Evolutionary conservation across 2,113 vertebrate species (phyloP), one percentile per base, ranked within the genome.

Genomic region (Hyaena hyaena): DNA sequence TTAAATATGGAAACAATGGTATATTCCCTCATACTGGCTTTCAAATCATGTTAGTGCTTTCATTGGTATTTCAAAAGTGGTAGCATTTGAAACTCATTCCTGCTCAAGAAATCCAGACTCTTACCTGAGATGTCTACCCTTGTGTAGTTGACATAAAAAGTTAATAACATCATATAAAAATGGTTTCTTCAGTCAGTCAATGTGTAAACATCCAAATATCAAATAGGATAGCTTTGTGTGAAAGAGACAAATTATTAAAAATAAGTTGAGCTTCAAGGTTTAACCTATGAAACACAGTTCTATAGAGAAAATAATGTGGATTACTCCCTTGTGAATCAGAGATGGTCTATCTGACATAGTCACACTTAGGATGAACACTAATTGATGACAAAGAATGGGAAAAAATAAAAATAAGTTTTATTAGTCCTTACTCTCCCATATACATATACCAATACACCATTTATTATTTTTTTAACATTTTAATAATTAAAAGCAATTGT

Each of bases 81-180:
- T 63, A 45, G 48, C 93, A 98, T 80, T 82, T 83, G 6, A 97
- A 4, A 96, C 88, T 90, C 69, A 97, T 91, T 98, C 91, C 43
- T 79, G 43, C 31, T 97, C 12, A 73, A 10, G 35, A 97, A 92
- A 95, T 53, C 48, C 61, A 96, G 4, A 63, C 33, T n/a, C 84
- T 10, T 55, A 90, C 63, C 53, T 93, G 50, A 58, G 45, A 33
- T 88, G 39, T 65, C 92, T 93, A 65, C 21, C 4, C 8, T 93
- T 95, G 26, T 39, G 93, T 93, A 68, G 71, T 31, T 93, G 48
- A 69, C 33, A 81, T 31, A 79, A 95, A 88, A 98, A 97, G 61
- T 55, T 92, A 96, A 83, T 14, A 81, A 71, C 19, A 92, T 39
- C 50, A 92, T 12, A 65, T 63, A 65, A 35, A 91, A 65, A 74